phyloP scores from a whole-genome alignment of 64 coral and sea anemone genomes.

The Trachythela sp. region DNA sequence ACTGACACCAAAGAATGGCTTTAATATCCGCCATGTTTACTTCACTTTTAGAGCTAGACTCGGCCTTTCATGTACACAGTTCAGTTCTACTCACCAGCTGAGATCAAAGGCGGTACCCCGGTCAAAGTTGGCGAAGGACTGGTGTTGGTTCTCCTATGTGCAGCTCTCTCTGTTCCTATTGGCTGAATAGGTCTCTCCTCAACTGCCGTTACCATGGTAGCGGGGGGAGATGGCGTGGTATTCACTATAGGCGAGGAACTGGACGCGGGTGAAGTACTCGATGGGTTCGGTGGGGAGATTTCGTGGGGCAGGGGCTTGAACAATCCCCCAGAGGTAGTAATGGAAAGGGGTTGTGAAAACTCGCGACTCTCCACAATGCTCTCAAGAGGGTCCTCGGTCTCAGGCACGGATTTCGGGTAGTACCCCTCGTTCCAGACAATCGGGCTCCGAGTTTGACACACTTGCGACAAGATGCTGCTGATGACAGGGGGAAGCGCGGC shows the following conservation, averaged over 20 bases:
- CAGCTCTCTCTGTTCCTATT: constrained; percentile 87
- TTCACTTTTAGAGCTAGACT: too few relatives aligned
- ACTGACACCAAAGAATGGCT: too few relatives aligned
- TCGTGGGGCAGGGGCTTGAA: not conserved
- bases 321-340: not conserved
- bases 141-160: not conserved
- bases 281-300: not conserved
- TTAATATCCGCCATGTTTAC: too few relatives aligned
- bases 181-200: constrained; percentile 31
- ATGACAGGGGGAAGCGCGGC: not conserved
- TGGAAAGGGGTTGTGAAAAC: not conserved
- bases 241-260: not conserved
- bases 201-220: constrained; percentile 6
- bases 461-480: constrained; percentile 13
- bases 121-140: constrained; percentile 23
- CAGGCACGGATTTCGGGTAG: not conserved
- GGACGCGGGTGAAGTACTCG: not conserved
- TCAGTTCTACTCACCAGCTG: not conserved
- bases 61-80: too few relatives aligned
- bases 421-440: constrained; percentile 9
- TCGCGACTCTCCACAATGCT: not conserved
- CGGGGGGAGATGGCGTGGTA: not conserved
- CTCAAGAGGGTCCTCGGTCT: not conserved
- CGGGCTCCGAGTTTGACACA: constrained; percentile 20
- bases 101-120: not conserved